Base-by-base conservation (phyloP, 2,888 invertebrate genomes). In the Melinaea marsaeus region DNA sequence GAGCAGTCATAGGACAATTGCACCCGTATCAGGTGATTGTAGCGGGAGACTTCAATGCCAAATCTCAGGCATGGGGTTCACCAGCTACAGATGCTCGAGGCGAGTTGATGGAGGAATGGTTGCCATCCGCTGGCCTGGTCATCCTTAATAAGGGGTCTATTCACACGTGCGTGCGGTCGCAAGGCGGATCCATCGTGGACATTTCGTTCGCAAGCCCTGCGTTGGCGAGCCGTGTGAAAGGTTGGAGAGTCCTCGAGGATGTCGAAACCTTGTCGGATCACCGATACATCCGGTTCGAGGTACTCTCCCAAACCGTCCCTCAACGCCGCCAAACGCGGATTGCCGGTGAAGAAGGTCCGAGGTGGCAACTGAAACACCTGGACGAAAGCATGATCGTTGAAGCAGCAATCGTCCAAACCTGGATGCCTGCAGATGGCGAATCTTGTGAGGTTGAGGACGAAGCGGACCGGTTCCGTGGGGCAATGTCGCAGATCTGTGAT, bases 111-210 rank as follows among this genome's bases (percentile, higher is more conserved):
- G 69, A 67, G 33, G 66, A 63, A 1, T 72, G 72, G 72, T 22
- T 46, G 46, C 48, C 37, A 3, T 13, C 34, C 0, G 46, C 55
- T 4, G 71, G 68, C 0, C 65, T 74, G 0, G 3, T 56, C 0
- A 11, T 70, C 0, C 7, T 66, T 0, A 73, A 73, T 47, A 55
- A 55, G 9, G 73, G 72, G 0, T 62, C 66, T 4, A 58, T 60
- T 0, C 34, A 61, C 56, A 73, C 73, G 0, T 74, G 70, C n/a
- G 70, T 73, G 33, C 67, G 71, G 7, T 62, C 55, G 6, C 55
- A 64, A 13, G 72, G 74, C 2, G 69, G 65, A 1, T 73, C 72
- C 1, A 69, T 70, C 4, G 70, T 71, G 32, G 69, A 71, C 47
- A 2, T 71, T 1, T 45, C 71, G 9, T 65, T 69, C 33, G 66